A percentile compares a stretch with the other conserved stretches of the same genome.
These are phyloP conservation scores for Polylopha cassiicola DNA, from an alignment of 2,888 invertebrate species.

Conservation along the genomic window DNA sequence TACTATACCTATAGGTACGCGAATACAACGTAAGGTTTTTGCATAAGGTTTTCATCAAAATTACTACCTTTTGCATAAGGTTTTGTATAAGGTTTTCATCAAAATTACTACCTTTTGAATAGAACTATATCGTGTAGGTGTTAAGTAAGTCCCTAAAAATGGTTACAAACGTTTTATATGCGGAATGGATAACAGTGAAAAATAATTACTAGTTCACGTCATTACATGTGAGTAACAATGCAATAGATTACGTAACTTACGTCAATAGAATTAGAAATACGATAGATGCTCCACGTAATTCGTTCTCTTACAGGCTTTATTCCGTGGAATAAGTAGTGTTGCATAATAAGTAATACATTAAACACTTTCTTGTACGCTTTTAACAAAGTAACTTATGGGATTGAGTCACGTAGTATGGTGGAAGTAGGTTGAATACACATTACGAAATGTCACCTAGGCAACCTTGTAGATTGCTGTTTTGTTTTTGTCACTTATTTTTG, in stretches of 20 bases:
- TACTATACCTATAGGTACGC: too few species aligned
- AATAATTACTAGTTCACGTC: slow-evolving; percentile 30
- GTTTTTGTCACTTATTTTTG: slow-evolving; percentile 9
- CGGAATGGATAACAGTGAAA: slow-evolving; percentile 24
- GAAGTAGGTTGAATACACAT: slow-evolving; percentile 22
- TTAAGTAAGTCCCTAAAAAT: too few species aligned
- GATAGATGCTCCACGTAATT: slow-evolving; percentile 36
- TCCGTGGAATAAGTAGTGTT: slow-evolving; percentile 40
- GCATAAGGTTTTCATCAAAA: too few species aligned
- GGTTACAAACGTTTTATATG: too few species aligned
- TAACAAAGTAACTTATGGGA: slow-evolving; percentile 42
- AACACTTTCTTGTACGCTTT: slow-evolving; percentile 56
- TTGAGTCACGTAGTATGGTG: slow-evolving; percentile 41
- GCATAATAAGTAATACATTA: slow-evolving; percentile 52
- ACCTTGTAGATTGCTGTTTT: slow-evolving; percentile 1
- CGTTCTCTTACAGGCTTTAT: slow-evolving; percentile 45
- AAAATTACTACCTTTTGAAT: too few species aligned
- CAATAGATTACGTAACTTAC: slow-evolving; percentile 42
- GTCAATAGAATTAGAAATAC: slow-evolving; percentile 39
- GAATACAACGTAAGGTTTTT: too few species aligned
- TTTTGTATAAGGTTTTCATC: too few species aligned
- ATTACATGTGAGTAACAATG: slow-evolving; percentile 40
- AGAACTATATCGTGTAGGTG: too few species aligned
- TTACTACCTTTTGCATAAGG: too few species aligned
- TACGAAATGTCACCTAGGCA: slow-evolving; percentile 26